These are phyloP conservation scores for Spinibarbus caldwelli DNA, from an alignment of 2,797 vertebrate genomes.

Conservation along the genomic window DNA sequence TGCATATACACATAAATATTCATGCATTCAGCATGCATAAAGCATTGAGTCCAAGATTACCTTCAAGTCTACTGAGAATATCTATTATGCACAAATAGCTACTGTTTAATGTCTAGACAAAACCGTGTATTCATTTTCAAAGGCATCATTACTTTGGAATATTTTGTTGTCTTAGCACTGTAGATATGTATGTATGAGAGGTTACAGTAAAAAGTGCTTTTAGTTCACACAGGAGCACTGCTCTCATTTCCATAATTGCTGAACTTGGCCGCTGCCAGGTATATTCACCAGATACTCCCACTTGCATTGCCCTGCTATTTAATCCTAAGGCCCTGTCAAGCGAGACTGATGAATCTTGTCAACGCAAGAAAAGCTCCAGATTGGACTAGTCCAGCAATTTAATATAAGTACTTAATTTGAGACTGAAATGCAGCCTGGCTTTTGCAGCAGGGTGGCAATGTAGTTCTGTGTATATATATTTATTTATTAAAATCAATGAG, in stretches of 20 bases:
- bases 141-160: not conserved
- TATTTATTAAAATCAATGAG: not conserved
- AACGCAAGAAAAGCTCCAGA: slow-evolving; percentile 62
- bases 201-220: slow-evolving; percentile 37
- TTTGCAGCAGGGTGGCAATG: slow-evolving; percentile 29
- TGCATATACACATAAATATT: too few species aligned
- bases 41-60: not conserved
- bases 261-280: slow-evolving; percentile 62
- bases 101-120: slow-evolving; percentile 16
- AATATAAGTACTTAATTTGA: slow-evolving; percentile 40
- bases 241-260: slow-evolving; percentile 68
- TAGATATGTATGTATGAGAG: slow-evolving; percentile 39
- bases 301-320: slow-evolving; percentile 66
- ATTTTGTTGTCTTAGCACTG: not conserved
- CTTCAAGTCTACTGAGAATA: not conserved
- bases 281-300: slow-evolving; percentile 63
- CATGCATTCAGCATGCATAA: not conserved
- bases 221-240: slow-evolving; percentile 36
- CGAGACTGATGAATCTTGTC: slow-evolving; percentile 72
- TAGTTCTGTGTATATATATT: not conserved
- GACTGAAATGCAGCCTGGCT: slow-evolving; percentile 23
- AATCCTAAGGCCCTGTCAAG: slow-evolving; percentile 67
- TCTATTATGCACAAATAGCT: not conserved
- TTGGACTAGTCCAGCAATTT: slow-evolving; percentile 64
- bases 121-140: not conserved